Evolutionary conservation across 2,113 vertebrate genomes (phyloP).

Genomic region (Psittacula cyanocephala): DNA sequence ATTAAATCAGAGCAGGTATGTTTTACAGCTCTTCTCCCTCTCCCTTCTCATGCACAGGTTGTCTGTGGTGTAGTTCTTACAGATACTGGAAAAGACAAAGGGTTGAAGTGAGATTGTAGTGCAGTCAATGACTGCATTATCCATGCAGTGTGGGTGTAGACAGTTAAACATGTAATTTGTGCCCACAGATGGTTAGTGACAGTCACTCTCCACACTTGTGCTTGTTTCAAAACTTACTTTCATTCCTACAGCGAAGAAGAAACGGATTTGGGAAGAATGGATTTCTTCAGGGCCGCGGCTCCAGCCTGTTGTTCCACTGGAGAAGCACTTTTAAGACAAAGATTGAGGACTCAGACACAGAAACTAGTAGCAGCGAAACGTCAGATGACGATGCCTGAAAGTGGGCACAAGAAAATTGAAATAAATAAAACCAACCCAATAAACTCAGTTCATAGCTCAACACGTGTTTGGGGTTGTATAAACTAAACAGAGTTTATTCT

Average conservation of each 20-base stretch:
- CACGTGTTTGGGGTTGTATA: slow-evolving; percentile 73
- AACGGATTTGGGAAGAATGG: slow-evolving; percentile 92
- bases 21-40: background rate
- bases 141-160: rapidly evolving
- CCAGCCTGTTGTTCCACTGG: slow-evolving; percentile 92
- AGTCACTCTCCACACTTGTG: background rate
- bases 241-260: slow-evolving; percentile 86
- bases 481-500: slow-evolving; percentile 75
- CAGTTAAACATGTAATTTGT: background rate
- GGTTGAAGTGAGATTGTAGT: background rate
- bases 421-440: slow-evolving; percentile 73
- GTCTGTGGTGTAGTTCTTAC: background rate
- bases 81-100: background rate
- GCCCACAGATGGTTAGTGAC: background rate
- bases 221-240: slow-evolving; percentile 1
- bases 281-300: slow-evolving; percentile 84
- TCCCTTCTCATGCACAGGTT: background rate
- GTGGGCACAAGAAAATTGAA: slow-evolving; percentile 57
- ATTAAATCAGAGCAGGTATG: slow-evolving; percentile 95
- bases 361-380: slow-evolving; percentile 96
- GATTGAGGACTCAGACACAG: slow-evolving; percentile 90
- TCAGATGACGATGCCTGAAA: slow-evolving; percentile 95
- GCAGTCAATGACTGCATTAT: background rate
- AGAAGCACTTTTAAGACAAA: slow-evolving; percentile 89
- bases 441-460: slow-evolving; percentile 74